phyloP scores from a whole-genome alignment of 2,888 invertebrate genomes.

The Idaea straminata region DNA sequence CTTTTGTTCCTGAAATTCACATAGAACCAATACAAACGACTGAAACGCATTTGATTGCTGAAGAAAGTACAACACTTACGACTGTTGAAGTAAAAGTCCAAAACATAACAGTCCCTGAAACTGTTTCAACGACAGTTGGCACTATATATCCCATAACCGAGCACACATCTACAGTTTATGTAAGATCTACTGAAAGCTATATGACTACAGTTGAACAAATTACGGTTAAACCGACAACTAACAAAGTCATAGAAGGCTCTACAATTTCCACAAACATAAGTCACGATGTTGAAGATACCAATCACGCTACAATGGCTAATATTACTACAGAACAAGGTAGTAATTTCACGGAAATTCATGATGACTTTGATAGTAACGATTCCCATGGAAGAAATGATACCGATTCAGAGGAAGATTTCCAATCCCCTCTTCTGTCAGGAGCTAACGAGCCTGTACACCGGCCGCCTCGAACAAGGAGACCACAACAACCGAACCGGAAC shows the following conservation, averaged over 20 bases:
- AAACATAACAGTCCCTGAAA: constrained; percentile 4
- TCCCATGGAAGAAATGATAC: constrained; percentile 36
- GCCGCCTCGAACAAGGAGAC: constrained; percentile 65
- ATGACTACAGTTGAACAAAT: background rate
- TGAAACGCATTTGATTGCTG: constrained; percentile 22
- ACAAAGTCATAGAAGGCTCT: background rate
- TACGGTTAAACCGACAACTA: background rate
- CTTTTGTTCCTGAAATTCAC: constrained; percentile 12
- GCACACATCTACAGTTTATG: background rate
- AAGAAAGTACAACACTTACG: constrained; percentile 13
- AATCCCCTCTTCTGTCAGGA: constrained; percentile 70
- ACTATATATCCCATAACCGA: constrained; percentile 17
- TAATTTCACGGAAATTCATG: constrained; percentile 25
- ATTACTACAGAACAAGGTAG: constrained; percentile 7
- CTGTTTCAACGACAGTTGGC: background rate
- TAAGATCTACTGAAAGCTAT: background rate
- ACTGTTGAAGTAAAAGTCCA: constrained; percentile 1
- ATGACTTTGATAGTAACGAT: constrained; percentile 32
- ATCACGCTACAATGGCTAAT: constrained; percentile 13
- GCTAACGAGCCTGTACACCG: constrained; percentile 66
- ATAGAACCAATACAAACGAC: constrained; percentile 20
- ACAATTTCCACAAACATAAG: background rate
- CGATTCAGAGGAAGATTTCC: constrained; percentile 54
- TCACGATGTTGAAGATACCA: constrained; percentile 7
- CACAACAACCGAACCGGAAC: constrained; percentile 59